Evolutionary conservation across 2,113 vertebrate genomes (phyloP).

Genomic region (Orthochromis indermauri): DNA sequence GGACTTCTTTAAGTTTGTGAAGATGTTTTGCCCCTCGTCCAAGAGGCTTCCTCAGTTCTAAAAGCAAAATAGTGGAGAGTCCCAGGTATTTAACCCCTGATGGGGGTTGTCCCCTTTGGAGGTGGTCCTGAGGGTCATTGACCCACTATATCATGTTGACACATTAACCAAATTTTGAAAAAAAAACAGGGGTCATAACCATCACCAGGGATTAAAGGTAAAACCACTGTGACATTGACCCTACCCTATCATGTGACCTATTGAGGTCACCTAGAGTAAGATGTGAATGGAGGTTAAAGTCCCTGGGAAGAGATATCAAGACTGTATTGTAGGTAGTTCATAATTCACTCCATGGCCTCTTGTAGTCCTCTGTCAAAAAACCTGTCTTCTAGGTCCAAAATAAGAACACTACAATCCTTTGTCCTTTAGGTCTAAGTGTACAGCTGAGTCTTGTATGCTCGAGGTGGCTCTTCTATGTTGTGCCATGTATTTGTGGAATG

Average conservation of each 20-base stretch:
- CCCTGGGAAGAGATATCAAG: not conserved
- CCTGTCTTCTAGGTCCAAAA: not conserved
- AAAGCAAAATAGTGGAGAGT: not conserved
- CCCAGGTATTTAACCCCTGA: not conserved
- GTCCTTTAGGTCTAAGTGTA: not conserved
- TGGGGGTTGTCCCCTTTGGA: not conserved
- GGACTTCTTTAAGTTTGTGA: not conserved
- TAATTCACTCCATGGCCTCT: not conserved
- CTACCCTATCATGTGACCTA: not conserved
- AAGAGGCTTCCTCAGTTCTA: not conserved
- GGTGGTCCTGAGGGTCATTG: not conserved
- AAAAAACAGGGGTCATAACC: not conserved
- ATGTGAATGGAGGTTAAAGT: not conserved
- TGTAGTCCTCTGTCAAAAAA: not conserved
- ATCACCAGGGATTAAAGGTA: not conserved
- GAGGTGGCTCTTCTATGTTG: not conserved
- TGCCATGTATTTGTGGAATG: not conserved
- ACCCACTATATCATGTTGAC: not conserved
- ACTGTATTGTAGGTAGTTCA: not conserved
- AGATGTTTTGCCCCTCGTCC: not conserved
- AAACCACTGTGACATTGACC: not conserved
- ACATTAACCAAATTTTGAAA: not conserved
- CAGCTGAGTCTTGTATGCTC: not conserved
- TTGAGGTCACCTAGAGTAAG: not conserved
- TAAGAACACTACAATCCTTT: not conserved